A percentile compares a stretch with the other conserved stretches of the same genome.
Evolutionary conservation across 2,113 vertebrate genomes (phyloP).

Genomic region (Choloepus hoffmanni): DNA sequence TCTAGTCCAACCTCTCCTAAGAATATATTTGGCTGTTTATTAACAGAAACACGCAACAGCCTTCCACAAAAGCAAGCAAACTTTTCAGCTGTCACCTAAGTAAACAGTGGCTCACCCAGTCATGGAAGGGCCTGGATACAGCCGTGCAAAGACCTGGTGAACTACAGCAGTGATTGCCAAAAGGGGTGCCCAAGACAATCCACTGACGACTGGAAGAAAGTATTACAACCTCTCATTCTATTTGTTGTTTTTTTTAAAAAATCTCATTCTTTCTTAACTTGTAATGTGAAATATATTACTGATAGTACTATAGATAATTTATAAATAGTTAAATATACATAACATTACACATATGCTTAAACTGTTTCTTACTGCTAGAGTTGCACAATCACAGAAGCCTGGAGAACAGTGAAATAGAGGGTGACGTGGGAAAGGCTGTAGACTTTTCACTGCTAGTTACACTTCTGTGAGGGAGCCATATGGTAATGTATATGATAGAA

Average conservation of each 20-base stretch:
- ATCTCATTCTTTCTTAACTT: constrained; percentile 36
- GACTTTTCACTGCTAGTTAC: not conserved
- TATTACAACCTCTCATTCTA: not conserved
- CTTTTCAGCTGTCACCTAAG: constrained; percentile 16
- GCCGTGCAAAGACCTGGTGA: not conserved
- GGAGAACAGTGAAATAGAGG: not conserved
- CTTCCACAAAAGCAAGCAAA: constrained; percentile 38
- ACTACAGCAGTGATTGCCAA: not conserved
- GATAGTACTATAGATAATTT: not conserved
- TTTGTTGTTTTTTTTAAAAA: constrained; percentile 29
- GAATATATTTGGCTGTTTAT: not conserved
- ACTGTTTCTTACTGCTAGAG: not conserved
- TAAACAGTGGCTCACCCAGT: not conserved
- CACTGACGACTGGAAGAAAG: not conserved
- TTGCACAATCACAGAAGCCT: not conserved
- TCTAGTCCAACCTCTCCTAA: not conserved
- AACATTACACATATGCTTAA: not conserved
- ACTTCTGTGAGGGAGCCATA: not conserved
- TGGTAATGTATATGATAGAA: not conserved
- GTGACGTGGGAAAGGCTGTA: not conserved
- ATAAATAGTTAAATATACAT: not conserved
- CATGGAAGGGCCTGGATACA: not conserved
- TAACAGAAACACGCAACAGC: constrained; percentile 28
- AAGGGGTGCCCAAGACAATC: not conserved
- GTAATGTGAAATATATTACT: not conserved